Base-by-base conservation (phyloP, 2,888 invertebrate species). In the Zele albiditarsus region DNA sequence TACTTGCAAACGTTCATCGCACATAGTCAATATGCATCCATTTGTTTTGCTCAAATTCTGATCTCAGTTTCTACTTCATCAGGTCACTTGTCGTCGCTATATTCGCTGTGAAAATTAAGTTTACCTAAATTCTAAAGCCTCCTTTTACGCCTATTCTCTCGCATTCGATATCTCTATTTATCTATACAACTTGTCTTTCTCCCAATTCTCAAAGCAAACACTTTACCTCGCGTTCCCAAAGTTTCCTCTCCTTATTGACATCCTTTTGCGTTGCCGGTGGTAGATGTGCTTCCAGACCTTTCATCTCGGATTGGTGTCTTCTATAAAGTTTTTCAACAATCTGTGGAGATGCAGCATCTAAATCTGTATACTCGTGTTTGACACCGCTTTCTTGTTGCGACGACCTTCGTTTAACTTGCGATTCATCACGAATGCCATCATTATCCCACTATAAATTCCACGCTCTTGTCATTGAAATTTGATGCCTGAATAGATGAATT, bases 221-320 rank as follows among this genome's bases (percentile, higher is more conserved):
- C 57, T 76, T 84, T 77, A 87, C 86, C 81, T 82, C 82, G 3
- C 83, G 78, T 53, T 84, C 81, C 31, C 78, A 79, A 53, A 85
- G 79, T 77, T 83, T 82, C 42, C 77, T 76, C 46, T 80, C 80
- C 42, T 82, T 80, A 38, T 83, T 81, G 42, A 78, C 78, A 77
- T 85, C 67, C 80, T 14, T 79, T 75, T 72, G 71, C 73, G 78
- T 81, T 83, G 65, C 81, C 80, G 23, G 46, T 81, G 77, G 49
- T 46, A 83, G 78, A 77, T 82, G 80, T 65, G 82, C 77, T 76
- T 81, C 80, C 20, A 83, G 76, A 53, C 81, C 78, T 66, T 83
- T 81, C 42, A 82, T 71, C 20, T 82, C 78, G 58, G 74, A 80
- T 66, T 82, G 82, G 69, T 82, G 84, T 72, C 86, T 80, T 75